These are phyloP conservation scores for Melanostoma scalare DNA, from an alignment of 2,888 invertebrate species.

Conservation along the genomic window DNA sequence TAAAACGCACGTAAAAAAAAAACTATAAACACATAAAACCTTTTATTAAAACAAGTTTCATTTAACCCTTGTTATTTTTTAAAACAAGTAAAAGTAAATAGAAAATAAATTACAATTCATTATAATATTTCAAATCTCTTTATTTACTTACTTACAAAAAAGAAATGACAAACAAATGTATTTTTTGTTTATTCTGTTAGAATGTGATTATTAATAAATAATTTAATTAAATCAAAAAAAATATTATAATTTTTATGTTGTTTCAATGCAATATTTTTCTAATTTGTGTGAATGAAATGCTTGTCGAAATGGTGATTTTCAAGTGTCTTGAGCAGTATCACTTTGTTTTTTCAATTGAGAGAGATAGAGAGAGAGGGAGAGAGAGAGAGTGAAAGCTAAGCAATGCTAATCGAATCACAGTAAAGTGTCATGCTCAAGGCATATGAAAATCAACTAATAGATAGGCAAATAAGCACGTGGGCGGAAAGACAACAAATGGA, in stretches of 20 bases:
- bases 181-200: slow-evolving; percentile 56
- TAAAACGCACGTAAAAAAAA: slow-evolving; percentile 35
- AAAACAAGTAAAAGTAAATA: slow-evolving; percentile 42
- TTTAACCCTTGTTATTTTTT: slow-evolving; percentile 53
- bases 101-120: slow-evolving; percentile 10
- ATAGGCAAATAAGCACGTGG: too few species aligned
- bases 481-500: too few species aligned
- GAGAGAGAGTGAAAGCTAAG: too few species aligned
- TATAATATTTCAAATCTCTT: slow-evolving; percentile 41
- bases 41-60: slow-evolving; percentile 11
- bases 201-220: slow-evolving; percentile 64
- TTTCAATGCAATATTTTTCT: not conserved
- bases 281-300: not conserved
- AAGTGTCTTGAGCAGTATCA: too few species aligned
- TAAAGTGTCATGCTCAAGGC: too few species aligned
- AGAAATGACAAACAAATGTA: slow-evolving; percentile 24
- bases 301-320: too few species aligned
- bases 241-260: not conserved
- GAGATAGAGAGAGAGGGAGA: too few species aligned
- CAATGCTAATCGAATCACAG: too few species aligned
- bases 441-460: too few species aligned
- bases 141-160: not conserved
- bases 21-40: slow-evolving; percentile 30
- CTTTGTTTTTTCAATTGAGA: too few species aligned
- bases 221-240: slow-evolving; percentile 35